Evolutionary conservation across 2,113 vertebrate genomes (phyloP).

Genomic region (Menura novaehollandiae): DNA sequence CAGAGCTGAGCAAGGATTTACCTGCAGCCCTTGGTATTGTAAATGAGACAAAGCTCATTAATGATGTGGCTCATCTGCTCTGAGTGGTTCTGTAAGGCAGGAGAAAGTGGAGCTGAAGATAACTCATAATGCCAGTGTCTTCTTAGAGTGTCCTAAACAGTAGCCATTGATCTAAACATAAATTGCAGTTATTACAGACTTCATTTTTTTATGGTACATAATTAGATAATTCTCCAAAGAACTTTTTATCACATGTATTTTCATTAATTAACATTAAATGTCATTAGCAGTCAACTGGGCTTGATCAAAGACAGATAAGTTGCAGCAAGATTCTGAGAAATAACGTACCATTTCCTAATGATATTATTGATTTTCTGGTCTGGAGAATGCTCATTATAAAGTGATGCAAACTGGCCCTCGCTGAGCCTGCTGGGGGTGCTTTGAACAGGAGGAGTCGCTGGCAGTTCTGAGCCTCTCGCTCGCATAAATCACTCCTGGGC

Average conservation of each 20-base stretch:
- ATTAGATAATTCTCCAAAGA: constrained; percentile 58
- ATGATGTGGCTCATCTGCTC: neutral
- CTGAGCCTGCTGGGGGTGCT: constrained; percentile 57
- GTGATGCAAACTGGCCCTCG: constrained; percentile 9
- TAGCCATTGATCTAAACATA: neutral
- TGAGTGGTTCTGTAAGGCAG: neutral
- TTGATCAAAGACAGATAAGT: constrained; percentile 78
- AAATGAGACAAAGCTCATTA: neutral
- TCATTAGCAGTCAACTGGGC: constrained; percentile 66
- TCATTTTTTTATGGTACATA: neutral
- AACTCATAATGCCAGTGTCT: neutral
- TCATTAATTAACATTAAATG: constrained; percentile 74
- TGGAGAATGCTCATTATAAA: constrained; percentile 73
- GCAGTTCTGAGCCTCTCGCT: constrained; percentile 36
- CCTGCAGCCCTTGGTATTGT: neutral
- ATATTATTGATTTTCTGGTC: constrained; percentile 76
- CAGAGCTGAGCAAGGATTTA: neutral
- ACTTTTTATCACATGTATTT: constrained; percentile 40
- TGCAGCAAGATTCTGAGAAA: constrained; percentile 77
- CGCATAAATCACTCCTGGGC: constrained; percentile 32
- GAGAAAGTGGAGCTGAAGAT: neutral
- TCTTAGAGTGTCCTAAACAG: neutral
- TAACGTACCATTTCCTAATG: constrained; percentile 76
- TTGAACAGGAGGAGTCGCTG: constrained; percentile 62
- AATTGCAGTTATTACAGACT: neutral